Evolutionary conservation across 1,140 invertebrate genomes (phyloP).

Genomic region (Drosophila teissieri): DNA sequence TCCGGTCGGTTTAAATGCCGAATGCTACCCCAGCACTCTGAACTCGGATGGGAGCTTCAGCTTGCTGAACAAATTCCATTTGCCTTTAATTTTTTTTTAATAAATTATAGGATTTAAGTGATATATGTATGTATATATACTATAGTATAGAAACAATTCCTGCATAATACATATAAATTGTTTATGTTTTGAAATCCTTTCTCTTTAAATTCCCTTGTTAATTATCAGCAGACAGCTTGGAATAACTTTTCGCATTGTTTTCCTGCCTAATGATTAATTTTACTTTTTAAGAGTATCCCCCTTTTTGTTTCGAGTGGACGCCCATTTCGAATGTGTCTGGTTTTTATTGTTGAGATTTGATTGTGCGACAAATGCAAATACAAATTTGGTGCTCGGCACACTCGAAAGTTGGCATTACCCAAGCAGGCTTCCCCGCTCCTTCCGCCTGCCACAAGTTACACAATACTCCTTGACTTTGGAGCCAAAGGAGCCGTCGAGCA

Average conservation of each 20-base stretch:
- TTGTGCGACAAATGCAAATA: conserved; percentile 54
- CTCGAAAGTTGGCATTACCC: conserved; percentile 44
- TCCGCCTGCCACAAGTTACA: conserved; percentile 35
- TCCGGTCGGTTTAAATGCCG: conserved; percentile 21
- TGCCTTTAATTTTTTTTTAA: too few species aligned
- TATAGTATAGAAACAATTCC: too few species aligned
- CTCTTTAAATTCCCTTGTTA: too few species aligned
- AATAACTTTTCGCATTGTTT: too few species aligned
- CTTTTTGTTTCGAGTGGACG: not conserved
- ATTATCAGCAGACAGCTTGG: too few species aligned
- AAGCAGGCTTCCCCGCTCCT: conserved; percentile 21
- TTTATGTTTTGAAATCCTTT: too few species aligned
- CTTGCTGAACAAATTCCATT: too few species aligned
- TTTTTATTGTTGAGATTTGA: conserved; percentile 48
- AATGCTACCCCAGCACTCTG: conserved; percentile 13
- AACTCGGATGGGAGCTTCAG: not conserved
- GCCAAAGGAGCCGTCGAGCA: conserved; percentile 6
- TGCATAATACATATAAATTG: too few species aligned
- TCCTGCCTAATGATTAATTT: too few species aligned
- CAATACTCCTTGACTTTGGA: conserved; percentile 39
- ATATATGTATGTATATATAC: too few species aligned
- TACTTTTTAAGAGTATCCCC: conserved; percentile 13
- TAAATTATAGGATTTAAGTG: too few species aligned
- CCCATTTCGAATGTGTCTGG: conserved; percentile 4
- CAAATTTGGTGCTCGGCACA: conserved; percentile 34